Conservation (phyloP, 2,113 vertebrate genomes). For the Loxodonta africana region DNA sequence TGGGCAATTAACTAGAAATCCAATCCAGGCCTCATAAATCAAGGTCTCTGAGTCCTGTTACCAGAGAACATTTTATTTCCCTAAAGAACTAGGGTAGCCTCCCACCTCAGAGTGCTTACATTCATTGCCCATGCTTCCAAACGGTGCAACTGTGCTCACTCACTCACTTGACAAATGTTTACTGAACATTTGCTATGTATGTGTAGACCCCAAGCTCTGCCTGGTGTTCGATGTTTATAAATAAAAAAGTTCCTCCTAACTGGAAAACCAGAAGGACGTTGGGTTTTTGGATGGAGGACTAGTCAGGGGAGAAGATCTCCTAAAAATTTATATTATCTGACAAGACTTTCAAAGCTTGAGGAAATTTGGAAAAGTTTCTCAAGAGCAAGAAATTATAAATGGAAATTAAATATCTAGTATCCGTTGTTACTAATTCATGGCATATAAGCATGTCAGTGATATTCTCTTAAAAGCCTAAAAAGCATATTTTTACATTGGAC, state of each 20-base stretch:
- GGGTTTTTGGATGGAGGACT: background rate
- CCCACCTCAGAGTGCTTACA: background rate
- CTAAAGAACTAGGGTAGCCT: background rate
- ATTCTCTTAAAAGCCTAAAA: slow-evolving; percentile 39
- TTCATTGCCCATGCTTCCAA: background rate
- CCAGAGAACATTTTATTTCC: background rate
- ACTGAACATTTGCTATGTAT: background rate
- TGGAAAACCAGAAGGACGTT: background rate
- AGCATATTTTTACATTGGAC: background rate
- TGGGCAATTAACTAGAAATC: background rate
- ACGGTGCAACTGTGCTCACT: background rate
- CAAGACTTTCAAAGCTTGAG: background rate
- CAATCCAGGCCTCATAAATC: background rate
- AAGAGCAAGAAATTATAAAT: background rate
- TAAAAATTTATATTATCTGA: background rate
- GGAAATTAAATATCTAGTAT: background rate
- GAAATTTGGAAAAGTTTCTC: slow-evolving; percentile 48
- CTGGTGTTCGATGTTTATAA: background rate
- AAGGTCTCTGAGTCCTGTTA: background rate
- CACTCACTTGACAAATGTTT: background rate
- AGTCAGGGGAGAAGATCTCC: background rate
- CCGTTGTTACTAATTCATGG: slow-evolving; percentile 15
- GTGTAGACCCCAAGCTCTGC: background rate
- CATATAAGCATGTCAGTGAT: background rate
- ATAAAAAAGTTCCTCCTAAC: background rate